These are phyloP conservation scores for Ormyrus rosae DNA, from an alignment of 2,888 invertebrate genomes.

Conservation along the genomic window DNA sequence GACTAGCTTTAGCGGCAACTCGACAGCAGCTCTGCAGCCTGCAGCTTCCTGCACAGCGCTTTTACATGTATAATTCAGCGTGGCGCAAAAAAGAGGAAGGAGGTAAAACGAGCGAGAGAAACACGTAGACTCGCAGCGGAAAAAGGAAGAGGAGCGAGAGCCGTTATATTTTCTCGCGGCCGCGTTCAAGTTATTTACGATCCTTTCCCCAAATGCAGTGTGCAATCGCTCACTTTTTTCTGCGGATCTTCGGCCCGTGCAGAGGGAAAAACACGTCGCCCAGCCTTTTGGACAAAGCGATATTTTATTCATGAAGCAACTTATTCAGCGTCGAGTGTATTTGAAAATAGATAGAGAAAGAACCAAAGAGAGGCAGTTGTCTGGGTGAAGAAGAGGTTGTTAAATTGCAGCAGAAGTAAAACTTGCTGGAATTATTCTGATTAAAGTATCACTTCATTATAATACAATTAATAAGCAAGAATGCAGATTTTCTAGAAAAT, in stretches of 20 bases:
- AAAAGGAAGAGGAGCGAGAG: slow-evolving; percentile 31
- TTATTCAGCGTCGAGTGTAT: slow-evolving; percentile 61
- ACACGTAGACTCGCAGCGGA: slow-evolving; percentile 39
- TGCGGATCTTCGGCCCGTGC: slow-evolving; percentile 46
- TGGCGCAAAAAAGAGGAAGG: slow-evolving; percentile 14
- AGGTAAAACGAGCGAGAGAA: slow-evolving; percentile 16
- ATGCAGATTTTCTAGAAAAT: no score
- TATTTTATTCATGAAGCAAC: slow-evolving; percentile 76
- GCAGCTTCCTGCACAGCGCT: slow-evolving; percentile 21
- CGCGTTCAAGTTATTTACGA: slow-evolving; percentile 66
- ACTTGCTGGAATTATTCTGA: no score
- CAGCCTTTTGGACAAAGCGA: slow-evolving; percentile 72
- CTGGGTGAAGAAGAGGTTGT: not conserved
- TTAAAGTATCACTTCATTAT: not conserved
- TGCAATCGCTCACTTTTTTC: slow-evolving; percentile 66
- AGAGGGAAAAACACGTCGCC: slow-evolving; percentile 71
- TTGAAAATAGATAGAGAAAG: slow-evolving; percentile 16
- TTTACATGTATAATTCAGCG: slow-evolving; percentile 56
- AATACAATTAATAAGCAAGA: no score
- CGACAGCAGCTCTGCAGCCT: slow-evolving; percentile 29
- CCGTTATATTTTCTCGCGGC: slow-evolving; percentile 55
- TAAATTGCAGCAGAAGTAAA: no score
- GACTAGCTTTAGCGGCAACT: not conserved
- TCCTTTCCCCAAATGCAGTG: slow-evolving; percentile 66
- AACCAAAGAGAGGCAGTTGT: slow-evolving; percentile 4